Evolutionary conservation across 2,888 invertebrate species (phyloP).

Genomic region (Acrobasis suavella): DNA sequence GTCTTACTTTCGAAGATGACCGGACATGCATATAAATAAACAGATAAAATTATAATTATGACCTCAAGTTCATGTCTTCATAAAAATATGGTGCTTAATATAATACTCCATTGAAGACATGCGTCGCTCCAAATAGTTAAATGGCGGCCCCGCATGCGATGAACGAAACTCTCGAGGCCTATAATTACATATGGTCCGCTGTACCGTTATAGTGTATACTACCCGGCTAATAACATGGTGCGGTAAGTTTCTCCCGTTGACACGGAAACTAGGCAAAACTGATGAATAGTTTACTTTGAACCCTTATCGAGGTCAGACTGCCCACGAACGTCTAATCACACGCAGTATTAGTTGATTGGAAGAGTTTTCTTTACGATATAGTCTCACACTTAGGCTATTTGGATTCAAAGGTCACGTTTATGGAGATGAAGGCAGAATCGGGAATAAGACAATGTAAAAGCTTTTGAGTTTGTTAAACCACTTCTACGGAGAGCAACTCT

Average conservation of each 20-base stretch:
- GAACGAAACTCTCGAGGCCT: slow-evolving; percentile 14
- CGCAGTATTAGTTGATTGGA: too few relatives aligned
- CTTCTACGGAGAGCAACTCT: too few relatives aligned
- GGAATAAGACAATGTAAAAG: too few relatives aligned
- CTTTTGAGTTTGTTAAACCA: too few relatives aligned
- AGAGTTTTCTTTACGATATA: too few relatives aligned
- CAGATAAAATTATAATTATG: not conserved
- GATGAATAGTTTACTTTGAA: not conserved
- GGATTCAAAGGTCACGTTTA: too few relatives aligned
- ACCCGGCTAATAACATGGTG: slow-evolving; percentile 3
- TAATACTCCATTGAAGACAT: slow-evolving; percentile 7
- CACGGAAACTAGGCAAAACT: not conserved
- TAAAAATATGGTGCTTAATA: slow-evolving; percentile 10
- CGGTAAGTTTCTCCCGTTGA: slow-evolving; percentile 6
- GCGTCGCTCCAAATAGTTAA: slow-evolving; percentile 19
- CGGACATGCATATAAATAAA: not conserved
- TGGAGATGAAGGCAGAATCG: too few relatives aligned
- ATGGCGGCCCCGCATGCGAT: slow-evolving; percentile 15
- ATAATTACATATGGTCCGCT: slow-evolving; percentile 18
- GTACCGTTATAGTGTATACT: slow-evolving; percentile 7
- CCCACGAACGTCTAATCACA: not conserved
- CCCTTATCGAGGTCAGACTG: not conserved
- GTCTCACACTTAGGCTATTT: too few relatives aligned
- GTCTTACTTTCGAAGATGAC: not conserved
- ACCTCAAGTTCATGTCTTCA: not conserved